A percentile compares a stretch with the other conserved stretches of the same genome.
Evolutionary conservation across 37 sponge, comb jelly and placozoan genomes (phyloP).

Genomic region (Eunapius fragilis): DNA sequence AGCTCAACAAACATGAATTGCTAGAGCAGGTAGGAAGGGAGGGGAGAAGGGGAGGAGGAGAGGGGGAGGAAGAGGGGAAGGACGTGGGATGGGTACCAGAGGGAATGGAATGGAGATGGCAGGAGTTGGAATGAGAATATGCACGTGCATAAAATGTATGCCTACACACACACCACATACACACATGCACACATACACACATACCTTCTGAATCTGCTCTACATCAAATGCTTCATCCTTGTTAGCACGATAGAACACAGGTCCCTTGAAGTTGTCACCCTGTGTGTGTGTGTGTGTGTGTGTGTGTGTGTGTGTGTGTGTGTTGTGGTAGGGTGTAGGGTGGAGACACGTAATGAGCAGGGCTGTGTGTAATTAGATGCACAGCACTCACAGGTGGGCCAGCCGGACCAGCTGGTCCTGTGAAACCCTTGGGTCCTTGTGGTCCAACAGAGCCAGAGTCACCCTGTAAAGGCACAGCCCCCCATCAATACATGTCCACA

Average conservation of each 20-base stretch:
- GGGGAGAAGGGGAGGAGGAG: no score
- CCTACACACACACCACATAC: neutral
- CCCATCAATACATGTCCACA: no score
- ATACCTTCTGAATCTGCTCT: neutral
- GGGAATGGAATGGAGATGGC: neutral
- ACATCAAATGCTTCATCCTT: conserved; percentile 14
- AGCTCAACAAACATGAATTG: conserved; percentile 72
- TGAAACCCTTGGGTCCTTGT: neutral
- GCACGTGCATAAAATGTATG: neutral
- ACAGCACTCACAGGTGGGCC: neutral
- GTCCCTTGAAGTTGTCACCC: neutral
- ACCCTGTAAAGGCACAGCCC: neutral
- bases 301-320: neutral
- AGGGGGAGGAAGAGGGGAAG: neutral
- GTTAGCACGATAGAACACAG: neutral
- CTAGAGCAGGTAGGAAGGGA: neutral
- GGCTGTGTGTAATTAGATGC: neutral
- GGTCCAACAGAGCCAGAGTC: neutral
- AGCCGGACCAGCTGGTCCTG: conserved; percentile 17
- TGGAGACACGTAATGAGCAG: neutral
- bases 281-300: neutral
- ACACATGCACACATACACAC: neutral
- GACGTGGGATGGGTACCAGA: neutral
- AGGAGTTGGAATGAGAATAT: neutral
- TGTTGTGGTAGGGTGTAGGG: no score